A percentile compares a stretch with the other conserved stretches of the same genome.
phyloP scores from a whole-genome alignment of 2,888 invertebrate genomes.

The Orthonychiurus folsomi region DNA sequence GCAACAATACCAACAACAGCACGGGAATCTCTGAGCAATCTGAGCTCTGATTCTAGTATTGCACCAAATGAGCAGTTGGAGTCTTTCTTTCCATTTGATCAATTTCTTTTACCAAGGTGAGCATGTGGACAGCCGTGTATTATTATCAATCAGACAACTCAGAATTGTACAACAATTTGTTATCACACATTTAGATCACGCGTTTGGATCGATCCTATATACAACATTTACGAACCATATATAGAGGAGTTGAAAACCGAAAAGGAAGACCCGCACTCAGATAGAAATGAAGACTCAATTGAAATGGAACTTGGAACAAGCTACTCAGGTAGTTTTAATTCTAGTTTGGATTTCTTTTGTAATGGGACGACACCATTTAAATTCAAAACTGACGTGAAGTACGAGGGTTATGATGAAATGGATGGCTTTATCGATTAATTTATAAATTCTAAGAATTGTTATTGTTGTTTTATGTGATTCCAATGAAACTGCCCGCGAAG shows the following conservation, averaged over 20 bases:
- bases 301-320: conserved; percentile 23
- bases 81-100: conserved; percentile 81
- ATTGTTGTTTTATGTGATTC: too few species aligned
- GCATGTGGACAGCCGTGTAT: too few species aligned
- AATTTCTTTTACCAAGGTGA: conserved; percentile 63
- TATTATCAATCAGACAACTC: too few species aligned
- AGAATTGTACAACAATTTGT: too few species aligned
- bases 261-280: conserved; percentile 8
- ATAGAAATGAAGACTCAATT: conserved; percentile 14
- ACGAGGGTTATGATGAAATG: conserved; percentile 1
- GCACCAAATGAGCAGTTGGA: background rate
- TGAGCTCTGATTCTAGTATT: background rate
- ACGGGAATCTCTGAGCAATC: background rate
- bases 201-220: conserved; percentile 19
- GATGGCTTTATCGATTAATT: too few species aligned
- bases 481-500: too few species aligned
- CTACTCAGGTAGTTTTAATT: background rate
- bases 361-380: conserved; percentile 10
- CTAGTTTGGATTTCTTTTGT: conserved; percentile 6
- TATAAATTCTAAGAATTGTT: too few species aligned
- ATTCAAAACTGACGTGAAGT: conserved; percentile 5
- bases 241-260: conserved; percentile 21
- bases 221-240: conserved; percentile 18
- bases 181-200: too few species aligned
- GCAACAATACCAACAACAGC: conserved; percentile 27